Evolutionary conservation across 2,888 invertebrate species (phyloP).

Genomic region (Syritta pipiens): DNA sequence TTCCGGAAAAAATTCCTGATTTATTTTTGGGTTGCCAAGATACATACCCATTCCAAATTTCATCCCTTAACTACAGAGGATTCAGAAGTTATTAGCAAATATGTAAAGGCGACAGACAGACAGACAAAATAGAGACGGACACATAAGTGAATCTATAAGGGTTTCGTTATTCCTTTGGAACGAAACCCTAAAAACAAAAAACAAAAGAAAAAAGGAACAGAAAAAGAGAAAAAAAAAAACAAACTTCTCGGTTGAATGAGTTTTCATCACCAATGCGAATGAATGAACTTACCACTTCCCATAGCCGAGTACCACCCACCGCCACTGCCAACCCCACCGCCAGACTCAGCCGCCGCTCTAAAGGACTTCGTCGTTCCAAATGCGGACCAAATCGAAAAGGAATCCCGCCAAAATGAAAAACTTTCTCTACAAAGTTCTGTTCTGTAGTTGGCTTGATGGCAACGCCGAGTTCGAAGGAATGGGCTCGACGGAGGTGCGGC

Average conservation of each 20-base stretch:
- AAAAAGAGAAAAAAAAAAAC: slow-evolving; percentile 12
- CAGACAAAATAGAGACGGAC: too few relatives aligned
- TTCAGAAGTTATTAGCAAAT: too few relatives aligned
- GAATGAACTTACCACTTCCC: slow-evolving; percentile 51
- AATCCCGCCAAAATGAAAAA: slow-evolving; percentile 58
- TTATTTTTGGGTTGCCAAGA: too few relatives aligned
- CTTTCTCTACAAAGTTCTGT: slow-evolving; percentile 51
- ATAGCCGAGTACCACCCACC: not conserved
- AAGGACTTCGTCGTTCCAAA: slow-evolving; percentile 42
- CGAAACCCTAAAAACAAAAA: not conserved
- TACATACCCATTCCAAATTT: too few relatives aligned
- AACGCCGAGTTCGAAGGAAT: not conserved
- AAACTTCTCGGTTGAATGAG: slow-evolving; percentile 62
- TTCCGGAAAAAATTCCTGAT: too few relatives aligned
- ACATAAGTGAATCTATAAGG: too few relatives aligned
- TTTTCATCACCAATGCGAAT: slow-evolving; percentile 67
- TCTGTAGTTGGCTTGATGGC: slow-evolving; percentile 11
- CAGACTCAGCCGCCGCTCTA: not conserved
- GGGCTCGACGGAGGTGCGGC: not conserved
- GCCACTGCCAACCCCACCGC: not conserved
- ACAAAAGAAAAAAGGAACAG: not conserved
- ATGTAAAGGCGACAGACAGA: too few relatives aligned
- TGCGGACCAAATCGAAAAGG: slow-evolving; percentile 66
- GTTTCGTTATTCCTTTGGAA: too few relatives aligned
- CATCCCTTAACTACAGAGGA: too few relatives aligned